phyloP scores from a whole-genome alignment of 2,888 invertebrate species.

The Perdita meconis region DNA sequence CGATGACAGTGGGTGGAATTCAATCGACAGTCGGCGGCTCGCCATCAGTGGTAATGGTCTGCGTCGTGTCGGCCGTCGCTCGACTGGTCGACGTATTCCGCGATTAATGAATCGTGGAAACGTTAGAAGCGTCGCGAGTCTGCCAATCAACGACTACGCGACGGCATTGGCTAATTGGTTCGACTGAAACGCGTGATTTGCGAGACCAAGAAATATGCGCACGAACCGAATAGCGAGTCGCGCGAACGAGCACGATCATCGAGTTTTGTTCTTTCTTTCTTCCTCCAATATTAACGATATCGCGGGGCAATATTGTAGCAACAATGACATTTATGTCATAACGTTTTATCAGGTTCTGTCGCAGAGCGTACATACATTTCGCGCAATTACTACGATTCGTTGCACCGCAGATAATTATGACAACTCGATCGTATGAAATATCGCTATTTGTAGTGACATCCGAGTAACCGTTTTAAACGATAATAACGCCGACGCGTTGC shows the following conservation, averaged over 20 bases:
- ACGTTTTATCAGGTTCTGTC: background rate
- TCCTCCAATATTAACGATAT: background rate
- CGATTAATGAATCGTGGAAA: constrained; percentile 10
- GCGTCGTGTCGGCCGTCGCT: background rate
- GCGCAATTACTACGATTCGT: constrained; percentile 8
- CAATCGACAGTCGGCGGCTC: background rate
- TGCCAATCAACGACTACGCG: background rate
- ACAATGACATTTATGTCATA: background rate
- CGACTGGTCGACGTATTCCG: background rate
- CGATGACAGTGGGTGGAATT: background rate
- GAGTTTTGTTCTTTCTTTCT: background rate
- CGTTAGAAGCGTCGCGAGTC: background rate
- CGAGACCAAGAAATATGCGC: background rate
- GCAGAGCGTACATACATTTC: background rate
- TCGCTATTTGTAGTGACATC: background rate
- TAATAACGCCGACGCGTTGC: constrained; percentile 3
- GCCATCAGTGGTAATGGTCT: constrained; percentile 6
- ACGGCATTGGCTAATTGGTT: background rate
- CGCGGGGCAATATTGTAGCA: background rate
- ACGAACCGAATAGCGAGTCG: background rate
- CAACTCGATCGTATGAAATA: constrained; percentile 5
- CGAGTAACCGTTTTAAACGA: constrained; percentile 20
- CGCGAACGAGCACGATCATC: background rate
- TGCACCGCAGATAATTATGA: constrained; percentile 17
- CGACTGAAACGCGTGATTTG: background rate